Evolutionary conservation across 2,888 invertebrate genomes (phyloP).

Genomic region (Microctonus hyperodae): DNA sequence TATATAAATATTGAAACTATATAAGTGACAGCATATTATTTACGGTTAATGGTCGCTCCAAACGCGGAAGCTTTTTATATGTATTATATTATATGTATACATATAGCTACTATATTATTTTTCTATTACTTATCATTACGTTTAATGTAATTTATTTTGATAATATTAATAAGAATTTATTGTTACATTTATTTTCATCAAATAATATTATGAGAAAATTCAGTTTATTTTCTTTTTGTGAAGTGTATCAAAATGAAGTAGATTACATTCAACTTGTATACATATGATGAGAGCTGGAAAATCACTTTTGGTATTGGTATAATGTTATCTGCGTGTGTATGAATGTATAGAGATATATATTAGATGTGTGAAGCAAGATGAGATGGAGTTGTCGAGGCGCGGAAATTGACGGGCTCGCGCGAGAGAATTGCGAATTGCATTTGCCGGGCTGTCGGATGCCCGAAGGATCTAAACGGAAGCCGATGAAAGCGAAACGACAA

Average conservation of each 20-base stretch:
- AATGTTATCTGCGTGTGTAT: no score
- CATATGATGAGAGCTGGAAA: constrained; percentile 16
- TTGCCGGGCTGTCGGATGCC: constrained; percentile 25
- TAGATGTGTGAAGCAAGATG: not conserved
- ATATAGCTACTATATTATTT: constrained; percentile 8
- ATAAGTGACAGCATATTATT: constrained; percentile 52
- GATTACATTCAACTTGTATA: no score
- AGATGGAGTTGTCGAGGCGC: constrained; percentile 14
- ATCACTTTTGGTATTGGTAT: constrained; percentile 9
- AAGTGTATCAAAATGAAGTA: no score
- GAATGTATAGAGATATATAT: not conserved
- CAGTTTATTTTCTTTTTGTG: no score
- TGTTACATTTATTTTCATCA: no score
- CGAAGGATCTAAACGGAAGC: constrained; percentile 26
- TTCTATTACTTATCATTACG: constrained; percentile 9
- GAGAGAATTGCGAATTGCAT: constrained; percentile 28
- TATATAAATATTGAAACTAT: constrained; percentile 32
- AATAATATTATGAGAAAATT: no score
- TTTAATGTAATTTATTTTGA: no score
- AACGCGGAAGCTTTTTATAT: constrained; percentile 51
- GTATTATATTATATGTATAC: no score
- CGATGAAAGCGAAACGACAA: constrained; percentile 27
- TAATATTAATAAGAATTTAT: no score
- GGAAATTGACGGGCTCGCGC: constrained; percentile 28
- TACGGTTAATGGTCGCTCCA: constrained; percentile 57